These are phyloP conservation scores for Cyphomyrus plagiostoma DNA, from an alignment of 2,113 vertebrate genomes.

Conservation along the genomic window DNA sequence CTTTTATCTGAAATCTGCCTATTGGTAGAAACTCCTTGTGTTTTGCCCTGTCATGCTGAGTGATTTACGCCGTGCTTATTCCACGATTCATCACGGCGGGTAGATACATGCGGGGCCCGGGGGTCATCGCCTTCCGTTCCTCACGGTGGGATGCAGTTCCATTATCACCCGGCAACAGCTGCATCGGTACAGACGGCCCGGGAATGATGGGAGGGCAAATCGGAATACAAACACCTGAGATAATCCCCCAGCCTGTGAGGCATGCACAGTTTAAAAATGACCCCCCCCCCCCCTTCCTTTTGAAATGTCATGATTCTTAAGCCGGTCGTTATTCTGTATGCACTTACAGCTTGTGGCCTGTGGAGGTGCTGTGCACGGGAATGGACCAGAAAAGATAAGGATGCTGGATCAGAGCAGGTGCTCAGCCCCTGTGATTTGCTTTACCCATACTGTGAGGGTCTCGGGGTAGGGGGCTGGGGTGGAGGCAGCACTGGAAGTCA, in stretches of 20 bases:
- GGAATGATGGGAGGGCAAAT: background rate
- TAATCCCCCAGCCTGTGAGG: background rate
- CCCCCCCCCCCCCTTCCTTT: background rate
- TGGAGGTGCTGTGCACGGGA: background rate
- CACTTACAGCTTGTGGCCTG: background rate
- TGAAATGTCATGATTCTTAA: background rate
- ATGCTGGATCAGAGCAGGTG: background rate
- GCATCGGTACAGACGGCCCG: background rate
- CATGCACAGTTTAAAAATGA: background rate
- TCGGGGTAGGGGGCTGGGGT: background rate
- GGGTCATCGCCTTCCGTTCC: background rate
- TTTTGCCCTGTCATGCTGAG: background rate
- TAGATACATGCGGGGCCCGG: background rate
- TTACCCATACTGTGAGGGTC: background rate
- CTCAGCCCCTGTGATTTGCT: background rate
- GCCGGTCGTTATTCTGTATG: background rate
- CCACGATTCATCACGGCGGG: background rate
- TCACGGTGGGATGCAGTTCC: background rate
- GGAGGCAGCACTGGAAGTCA: background rate
- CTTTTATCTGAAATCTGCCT: background rate
- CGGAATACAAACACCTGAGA: background rate
- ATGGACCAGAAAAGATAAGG: background rate
- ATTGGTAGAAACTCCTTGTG: background rate
- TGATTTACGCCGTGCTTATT: constrained; percentile 1
- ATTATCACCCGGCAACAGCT: background rate